Evolutionary conservation across 1,140 invertebrate genomes (phyloP).

Genomic region (Euura lappo): DNA sequence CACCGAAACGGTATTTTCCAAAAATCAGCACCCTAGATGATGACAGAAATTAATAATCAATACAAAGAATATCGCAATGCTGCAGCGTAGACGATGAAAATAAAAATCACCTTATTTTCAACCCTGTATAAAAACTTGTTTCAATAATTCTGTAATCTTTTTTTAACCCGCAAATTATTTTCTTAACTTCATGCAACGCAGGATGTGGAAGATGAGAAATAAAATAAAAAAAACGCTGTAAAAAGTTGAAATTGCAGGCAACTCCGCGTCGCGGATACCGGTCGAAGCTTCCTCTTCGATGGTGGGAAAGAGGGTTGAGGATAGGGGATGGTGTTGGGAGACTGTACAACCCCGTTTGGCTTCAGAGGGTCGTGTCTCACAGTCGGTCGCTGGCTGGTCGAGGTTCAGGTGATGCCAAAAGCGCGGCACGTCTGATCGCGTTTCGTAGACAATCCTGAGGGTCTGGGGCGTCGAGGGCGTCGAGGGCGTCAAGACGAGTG

Average conservation of each 20-base stretch:
- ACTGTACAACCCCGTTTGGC: constrained; percentile 40
- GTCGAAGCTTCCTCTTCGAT: constrained; percentile 10
- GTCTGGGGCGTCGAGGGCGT: not conserved
- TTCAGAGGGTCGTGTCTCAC: constrained; percentile 50
- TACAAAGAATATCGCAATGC: no score
- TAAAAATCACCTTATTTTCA: no score
- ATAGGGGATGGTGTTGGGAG: constrained; percentile 26
- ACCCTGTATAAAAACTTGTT: no score
- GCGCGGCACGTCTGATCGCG: not conserved
- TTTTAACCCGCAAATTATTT: no score
- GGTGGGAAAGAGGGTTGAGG: constrained; percentile 11
- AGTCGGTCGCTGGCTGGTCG: constrained; percentile 59
- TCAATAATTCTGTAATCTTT: no score
- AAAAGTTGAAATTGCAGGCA: constrained; percentile 33
- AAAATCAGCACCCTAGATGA: not conserved
- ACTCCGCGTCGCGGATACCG: constrained; percentile 17
- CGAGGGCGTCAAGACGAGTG: not conserved
- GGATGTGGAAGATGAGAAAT: not conserved
- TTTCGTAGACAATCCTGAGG: not conserved
- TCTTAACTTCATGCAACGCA: no score
- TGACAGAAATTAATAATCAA: not conserved
- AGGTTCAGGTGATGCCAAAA: constrained; percentile 22
- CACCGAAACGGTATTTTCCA: not conserved
- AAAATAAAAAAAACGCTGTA: not conserved
- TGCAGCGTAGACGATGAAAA: no score